These are phyloP conservation scores for Parauchenoglanis ngamensis DNA, from an alignment of 2,797 vertebrate species.

Conservation along the genomic window DNA sequence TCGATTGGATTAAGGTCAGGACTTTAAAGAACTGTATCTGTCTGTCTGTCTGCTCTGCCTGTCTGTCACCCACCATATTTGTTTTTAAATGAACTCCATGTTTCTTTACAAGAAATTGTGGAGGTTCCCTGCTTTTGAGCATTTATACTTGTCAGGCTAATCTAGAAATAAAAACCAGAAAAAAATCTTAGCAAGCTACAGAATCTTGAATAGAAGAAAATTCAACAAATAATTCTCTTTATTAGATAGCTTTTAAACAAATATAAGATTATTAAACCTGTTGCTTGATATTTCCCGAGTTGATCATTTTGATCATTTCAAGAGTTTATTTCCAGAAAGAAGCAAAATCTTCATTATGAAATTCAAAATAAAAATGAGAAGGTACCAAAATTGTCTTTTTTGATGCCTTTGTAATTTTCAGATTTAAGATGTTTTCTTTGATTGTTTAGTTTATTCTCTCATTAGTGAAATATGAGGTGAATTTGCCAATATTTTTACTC, in stretches of 20 bases:
- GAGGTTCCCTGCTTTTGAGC: too few relatives aligned
- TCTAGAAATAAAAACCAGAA: too few relatives aligned
- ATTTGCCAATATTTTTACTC: too few relatives aligned
- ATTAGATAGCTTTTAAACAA: background rate
- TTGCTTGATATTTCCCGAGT: background rate
- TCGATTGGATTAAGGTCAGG: too few relatives aligned
- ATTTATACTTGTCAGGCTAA: too few relatives aligned
- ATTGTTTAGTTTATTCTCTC: too few relatives aligned
- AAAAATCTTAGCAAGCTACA: background rate
- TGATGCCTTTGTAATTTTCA: too few relatives aligned
- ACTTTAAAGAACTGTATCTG: too few relatives aligned
- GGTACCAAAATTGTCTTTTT: too few relatives aligned
- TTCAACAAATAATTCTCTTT: background rate
- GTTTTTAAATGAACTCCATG: background rate
- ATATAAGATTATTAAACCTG: background rate
- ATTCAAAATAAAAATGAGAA: too few relatives aligned
- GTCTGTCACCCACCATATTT: background rate
- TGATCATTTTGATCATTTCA: background rate
- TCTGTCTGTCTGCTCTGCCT: background rate
- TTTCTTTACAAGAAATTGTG: background rate
- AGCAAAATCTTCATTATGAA: background rate
- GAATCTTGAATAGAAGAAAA: background rate
- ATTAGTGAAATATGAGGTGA: too few relatives aligned
- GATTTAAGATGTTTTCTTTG: too few relatives aligned
- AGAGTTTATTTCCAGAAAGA: background rate